Percentiles rank a stretch among this genome's conserved stretches.
Evolutionary conservation across 2,113 vertebrate genomes (phyloP).

Genomic region (Benthochromis sp.): DNA sequence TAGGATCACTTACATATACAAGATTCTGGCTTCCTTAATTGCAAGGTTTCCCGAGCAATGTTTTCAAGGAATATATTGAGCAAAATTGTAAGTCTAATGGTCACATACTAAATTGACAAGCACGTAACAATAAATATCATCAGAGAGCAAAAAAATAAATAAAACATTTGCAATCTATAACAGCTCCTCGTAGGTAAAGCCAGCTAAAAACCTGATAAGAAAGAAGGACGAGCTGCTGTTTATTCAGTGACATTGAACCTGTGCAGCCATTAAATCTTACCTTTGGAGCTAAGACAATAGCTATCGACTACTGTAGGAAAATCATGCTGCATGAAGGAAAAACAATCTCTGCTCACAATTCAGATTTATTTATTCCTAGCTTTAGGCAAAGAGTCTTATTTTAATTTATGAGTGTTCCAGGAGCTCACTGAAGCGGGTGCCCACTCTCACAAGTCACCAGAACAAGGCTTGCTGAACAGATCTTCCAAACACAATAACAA

Average conservation of each 20-base stretch:
- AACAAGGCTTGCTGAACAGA: conserved; percentile 36
- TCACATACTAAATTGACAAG: background rate
- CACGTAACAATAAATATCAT: background rate
- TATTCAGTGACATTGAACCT: conserved; percentile 20
- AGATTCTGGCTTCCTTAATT: background rate
- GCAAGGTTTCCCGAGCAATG: background rate
- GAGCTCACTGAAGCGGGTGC: conserved; percentile 54
- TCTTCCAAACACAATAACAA: conserved; percentile 51
- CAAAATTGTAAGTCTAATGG: background rate
- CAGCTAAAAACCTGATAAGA: background rate
- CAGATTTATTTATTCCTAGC: conserved; percentile 70
- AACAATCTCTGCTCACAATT: conserved; percentile 58
- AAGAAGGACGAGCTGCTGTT: conserved; percentile 21
- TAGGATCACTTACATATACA: background rate
- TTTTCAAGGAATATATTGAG: background rate
- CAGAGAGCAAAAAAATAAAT: background rate
- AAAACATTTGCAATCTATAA: background rate
- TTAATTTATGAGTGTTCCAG: conserved; percentile 66
- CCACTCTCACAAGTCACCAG: conserved; percentile 43
- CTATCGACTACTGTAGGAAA: conserved; percentile 56
- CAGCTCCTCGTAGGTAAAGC: background rate
- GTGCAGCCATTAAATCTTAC: conserved; percentile 54
- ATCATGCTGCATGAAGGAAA: conserved; percentile 62
- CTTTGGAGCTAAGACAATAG: conserved; percentile 52
- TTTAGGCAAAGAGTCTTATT: conserved; percentile 66